Percentiles rank a stretch among this genome's conserved stretches.
phyloP scores from a whole-genome alignment of 1,140 invertebrate species.

The Bilobella aurantiaca region DNA sequence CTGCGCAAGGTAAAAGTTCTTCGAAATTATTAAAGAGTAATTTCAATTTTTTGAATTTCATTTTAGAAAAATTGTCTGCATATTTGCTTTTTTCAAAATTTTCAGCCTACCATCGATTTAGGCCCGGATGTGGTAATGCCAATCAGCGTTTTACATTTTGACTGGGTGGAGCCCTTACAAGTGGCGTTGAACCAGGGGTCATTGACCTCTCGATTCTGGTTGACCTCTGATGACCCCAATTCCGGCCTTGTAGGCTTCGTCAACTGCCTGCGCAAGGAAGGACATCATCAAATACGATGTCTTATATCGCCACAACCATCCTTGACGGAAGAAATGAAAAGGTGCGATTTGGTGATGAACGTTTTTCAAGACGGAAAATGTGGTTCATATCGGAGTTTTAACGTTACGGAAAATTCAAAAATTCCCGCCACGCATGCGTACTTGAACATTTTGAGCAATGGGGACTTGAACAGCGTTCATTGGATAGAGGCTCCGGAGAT shows the following conservation, averaged over 20 bases:
- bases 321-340: slow-evolving; percentile 21
- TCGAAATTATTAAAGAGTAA: too few relatives aligned
- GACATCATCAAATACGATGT: slow-evolving; percentile 59
- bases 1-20: too few relatives aligned
- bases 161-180: neutral
- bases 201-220: slow-evolving; percentile 49
- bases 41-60: too few relatives aligned
- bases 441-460: slow-evolving; percentile 76
- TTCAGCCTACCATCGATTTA: too few relatives aligned
- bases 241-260: slow-evolving; percentile 75
- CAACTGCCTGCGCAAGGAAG: slow-evolving; percentile 75
- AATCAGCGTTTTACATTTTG: neutral
- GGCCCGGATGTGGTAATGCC: neutral
- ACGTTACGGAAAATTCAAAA: neutral
- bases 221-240: slow-evolving; percentile 55
- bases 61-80: too few relatives aligned
- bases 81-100: too few relatives aligned
- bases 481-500: slow-evolving; percentile 75
- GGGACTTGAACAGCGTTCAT: slow-evolving; percentile 81
- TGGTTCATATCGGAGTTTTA: slow-evolving; percentile 20
- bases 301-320: slow-evolving; percentile 15
- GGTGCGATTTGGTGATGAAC: slow-evolving; percentile 27
- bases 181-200: neutral
- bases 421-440: slow-evolving; percentile 69
- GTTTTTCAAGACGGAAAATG: neutral